These are phyloP conservation scores for Paraescarpia echinospica DNA, from an alignment of 1,140 invertebrate species.

Conservation along the genomic window DNA sequence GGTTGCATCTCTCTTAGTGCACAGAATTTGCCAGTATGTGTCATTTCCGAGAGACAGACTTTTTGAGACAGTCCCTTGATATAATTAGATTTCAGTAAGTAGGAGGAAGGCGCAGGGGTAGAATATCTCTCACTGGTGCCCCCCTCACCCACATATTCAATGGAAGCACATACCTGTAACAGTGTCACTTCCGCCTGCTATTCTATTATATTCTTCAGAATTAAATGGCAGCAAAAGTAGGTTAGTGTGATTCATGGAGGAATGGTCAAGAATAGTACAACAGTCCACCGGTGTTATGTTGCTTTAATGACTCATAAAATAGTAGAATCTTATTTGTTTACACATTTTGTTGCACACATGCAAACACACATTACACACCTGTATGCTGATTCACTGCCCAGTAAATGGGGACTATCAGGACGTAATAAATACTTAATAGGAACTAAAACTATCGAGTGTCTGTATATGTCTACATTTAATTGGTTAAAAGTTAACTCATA, in stretches of 20 bases:
- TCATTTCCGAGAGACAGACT: neutral
- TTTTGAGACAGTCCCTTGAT: neutral
- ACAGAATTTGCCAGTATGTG: neutral
- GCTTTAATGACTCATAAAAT: neutral
- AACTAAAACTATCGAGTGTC: neutral
- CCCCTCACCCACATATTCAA: neutral
- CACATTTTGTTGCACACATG: neutral
- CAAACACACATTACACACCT: neutral
- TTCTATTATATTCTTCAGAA: neutral
- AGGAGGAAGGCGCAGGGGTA: neutral
- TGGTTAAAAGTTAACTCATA: neutral
- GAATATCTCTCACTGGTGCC: too few relatives aligned
- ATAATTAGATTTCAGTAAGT: neutral
- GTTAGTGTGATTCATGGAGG: neutral
- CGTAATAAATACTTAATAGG: too few relatives aligned
- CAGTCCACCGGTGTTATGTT: neutral
- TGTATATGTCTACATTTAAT: neutral
- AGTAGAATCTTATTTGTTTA: neutral
- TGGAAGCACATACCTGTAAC: neutral
- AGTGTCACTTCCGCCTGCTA: neutral
- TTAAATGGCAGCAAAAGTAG: neutral
- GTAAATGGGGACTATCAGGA: neutral
- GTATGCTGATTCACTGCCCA: neutral
- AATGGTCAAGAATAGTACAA: neutral
- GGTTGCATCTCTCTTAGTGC: neutral